These are phyloP conservation scores for Cossypha heuglini DNA, from an alignment of 2,797 vertebrate genomes.

Conservation along the genomic window DNA sequence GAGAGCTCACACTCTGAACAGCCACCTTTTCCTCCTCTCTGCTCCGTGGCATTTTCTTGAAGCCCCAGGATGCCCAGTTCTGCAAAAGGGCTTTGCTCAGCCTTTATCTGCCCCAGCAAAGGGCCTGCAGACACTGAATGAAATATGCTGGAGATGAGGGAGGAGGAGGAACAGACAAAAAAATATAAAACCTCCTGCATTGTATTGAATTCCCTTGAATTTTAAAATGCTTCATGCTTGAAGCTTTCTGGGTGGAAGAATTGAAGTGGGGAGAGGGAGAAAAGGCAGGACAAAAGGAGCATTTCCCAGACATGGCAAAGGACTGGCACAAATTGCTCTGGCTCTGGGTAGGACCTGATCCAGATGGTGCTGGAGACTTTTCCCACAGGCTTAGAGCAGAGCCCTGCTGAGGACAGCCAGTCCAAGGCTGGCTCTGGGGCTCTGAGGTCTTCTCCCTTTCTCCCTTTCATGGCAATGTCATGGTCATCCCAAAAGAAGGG, in stretches of 20 bases:
- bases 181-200: background rate
- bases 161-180: conserved; percentile 30
- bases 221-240: background rate
- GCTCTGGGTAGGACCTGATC: background rate
- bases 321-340: background rate
- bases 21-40: background rate
- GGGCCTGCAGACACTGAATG: background rate
- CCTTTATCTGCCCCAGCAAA: conserved; percentile 4
- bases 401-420: background rate
- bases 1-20: background rate
- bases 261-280: background rate
- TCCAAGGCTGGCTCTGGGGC: background rate
- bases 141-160: background rate
- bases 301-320: background rate
- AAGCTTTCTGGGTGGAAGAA: background rate
- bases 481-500: background rate
- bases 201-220: background rate
- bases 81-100: background rate
- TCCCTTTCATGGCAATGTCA: background rate
- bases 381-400: background rate
- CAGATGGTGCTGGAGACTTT: background rate
- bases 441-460: background rate
- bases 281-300: background rate
- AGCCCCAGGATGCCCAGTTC: background rate
- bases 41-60: background rate